Evolutionary conservation across 2,797 vertebrate species (phyloP), one percentile per base, ranked within the genome.

Genomic region (Lindbergichthys nudifrons): DNA sequence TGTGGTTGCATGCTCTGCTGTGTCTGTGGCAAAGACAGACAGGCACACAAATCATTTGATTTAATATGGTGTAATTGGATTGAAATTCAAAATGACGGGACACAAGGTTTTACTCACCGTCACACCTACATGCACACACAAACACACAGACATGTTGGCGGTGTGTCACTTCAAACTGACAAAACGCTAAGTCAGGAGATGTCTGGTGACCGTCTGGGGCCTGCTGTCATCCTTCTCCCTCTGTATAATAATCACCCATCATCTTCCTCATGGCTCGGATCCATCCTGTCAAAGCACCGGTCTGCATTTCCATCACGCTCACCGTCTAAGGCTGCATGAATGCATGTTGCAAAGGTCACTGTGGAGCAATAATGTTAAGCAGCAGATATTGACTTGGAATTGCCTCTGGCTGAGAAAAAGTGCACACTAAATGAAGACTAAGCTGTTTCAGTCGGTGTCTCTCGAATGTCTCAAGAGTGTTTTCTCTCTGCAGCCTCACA

Each of bases 311-410:
- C 51, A 9, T 58, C 45, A 21, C 46, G 6, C 65, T 56, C 52
- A 15, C 42, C 7, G 3, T 52, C 57, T 68, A 43, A 18, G 63
- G 67, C 60, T 70, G 72, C 48, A 65, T 66, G 68, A 59, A 72
- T 60, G 52, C 32, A 54, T 39, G 65, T 54, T 68, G 62, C 62
- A 74, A 70, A 77, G 66, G 47, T 67, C 70, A 60, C 75, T 26
- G 57, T 48, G 51, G 62, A 80, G 79, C 81, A 67, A 45, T 77
- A 75, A 80, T 70, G 69, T 81, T 69, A 75, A 86, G 74, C 66
- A 74, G 76, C 64, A 61, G 52, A 88, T 87, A 90, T 76, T 88
- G 64, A 82, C 84, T 78, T 51, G 68, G 79, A 78, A 84, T 65
- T 75, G 72, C 85, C 80, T 77, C 70, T 21, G 30, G 83, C 70